Evolutionary conservation across 92 coral and sea anemone genomes (phyloP), one percentile per base, ranked within the genome.

Genomic region (Diadumene lineata): DNA sequence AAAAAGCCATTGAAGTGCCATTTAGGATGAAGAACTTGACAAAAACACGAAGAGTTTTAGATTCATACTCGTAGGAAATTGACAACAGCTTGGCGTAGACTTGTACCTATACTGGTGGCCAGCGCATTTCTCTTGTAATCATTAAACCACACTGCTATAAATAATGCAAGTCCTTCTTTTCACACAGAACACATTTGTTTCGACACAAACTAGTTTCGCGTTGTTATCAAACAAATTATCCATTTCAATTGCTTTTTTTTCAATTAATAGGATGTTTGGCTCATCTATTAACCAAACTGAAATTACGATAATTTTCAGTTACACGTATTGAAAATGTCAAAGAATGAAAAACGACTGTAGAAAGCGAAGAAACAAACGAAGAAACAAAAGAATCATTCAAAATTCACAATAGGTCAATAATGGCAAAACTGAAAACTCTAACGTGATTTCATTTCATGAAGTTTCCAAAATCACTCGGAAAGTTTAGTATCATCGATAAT

Each of bases 91-190:
- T 30, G 32, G 22, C 16, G 68, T 29, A 62, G 38, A 28, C 15
- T 53, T 28, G n/a, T 30, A 23, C 38, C 19, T n/a, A 1, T 27
- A 31, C 68, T 28, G 43, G 68, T 62, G 43, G 11, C 29, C 15
- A 29, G 7, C 3, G 1, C 3, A 28, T 10, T 62, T 62, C 68
- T 21, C 60, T 30, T 22, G 23, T 58, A 1, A 11, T 21, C 43
- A 29, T 62, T 28, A 28, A 72, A 61, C 77, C 77, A 72, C 77
- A 72, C 55, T 25, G 66, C 13, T 9, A 56, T 72, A 17, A 72
- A 72, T 56, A 21, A 72, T 72, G 56, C 22, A 72, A 31, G 15
- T 31, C 33, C 17, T 50, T 43, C 23, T 16, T 24, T 1, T n/a
- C 55, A 34, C 66, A 72, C 66, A 62, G 64, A 64, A 28, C 44